Conservation (phyloP, 37 sponge, comb jelly and placozoan genomes). For the Crambe crambe region DNA sequence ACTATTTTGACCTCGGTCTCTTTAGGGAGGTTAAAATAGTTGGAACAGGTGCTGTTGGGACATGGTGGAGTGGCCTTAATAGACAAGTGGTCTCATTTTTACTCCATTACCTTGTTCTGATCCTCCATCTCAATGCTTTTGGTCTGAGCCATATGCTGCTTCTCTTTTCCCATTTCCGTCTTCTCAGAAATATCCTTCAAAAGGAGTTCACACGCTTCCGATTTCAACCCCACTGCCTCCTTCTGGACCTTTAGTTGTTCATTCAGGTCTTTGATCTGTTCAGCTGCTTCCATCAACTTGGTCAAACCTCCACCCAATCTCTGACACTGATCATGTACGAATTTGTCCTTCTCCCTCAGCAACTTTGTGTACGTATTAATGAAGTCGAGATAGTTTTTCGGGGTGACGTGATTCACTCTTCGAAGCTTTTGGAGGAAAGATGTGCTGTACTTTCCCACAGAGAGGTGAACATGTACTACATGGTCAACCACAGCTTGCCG, state of each 20-base stretch:
- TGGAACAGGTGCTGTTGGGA: too few relatives aligned
- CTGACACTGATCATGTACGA: slow-evolving; percentile 89
- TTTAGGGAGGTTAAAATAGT: too few relatives aligned
- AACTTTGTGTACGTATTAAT: slow-evolving; percentile 87
- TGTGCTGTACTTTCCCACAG: slow-evolving; percentile 82
- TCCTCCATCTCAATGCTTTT: slow-evolving; percentile 97
- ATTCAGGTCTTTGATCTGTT: slow-evolving; percentile 88
- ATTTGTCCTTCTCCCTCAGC: slow-evolving; percentile 90
- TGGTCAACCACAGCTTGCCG: slow-evolving; percentile 83
- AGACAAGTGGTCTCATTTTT: neutral
- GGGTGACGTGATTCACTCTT: slow-evolving; percentile 96
- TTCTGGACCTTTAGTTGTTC: slow-evolving; percentile 96
- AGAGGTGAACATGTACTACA: slow-evolving; percentile 93
- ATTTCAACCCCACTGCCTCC: slow-evolving; percentile 92
- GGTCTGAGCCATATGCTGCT: slow-evolving; percentile 89
- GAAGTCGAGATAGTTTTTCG: slow-evolving; percentile 99
- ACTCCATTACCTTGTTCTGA: slow-evolving; percentile 80
- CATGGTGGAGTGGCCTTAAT: too few relatives aligned
- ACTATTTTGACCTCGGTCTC: too few relatives aligned
- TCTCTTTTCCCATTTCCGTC: slow-evolving; percentile 84
- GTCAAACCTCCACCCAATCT: slow-evolving; percentile 90
- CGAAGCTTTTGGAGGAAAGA: slow-evolving; percentile 90
- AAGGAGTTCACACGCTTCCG: slow-evolving; percentile 88
- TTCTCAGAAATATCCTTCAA: slow-evolving; percentile 85
- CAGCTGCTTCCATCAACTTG: slow-evolving; percentile 92